A percentile compares a stretch with the other conserved stretches of the same genome.
phyloP scores from a whole-genome alignment of 2,888 invertebrate species.

The Trachelus iudaicus region DNA sequence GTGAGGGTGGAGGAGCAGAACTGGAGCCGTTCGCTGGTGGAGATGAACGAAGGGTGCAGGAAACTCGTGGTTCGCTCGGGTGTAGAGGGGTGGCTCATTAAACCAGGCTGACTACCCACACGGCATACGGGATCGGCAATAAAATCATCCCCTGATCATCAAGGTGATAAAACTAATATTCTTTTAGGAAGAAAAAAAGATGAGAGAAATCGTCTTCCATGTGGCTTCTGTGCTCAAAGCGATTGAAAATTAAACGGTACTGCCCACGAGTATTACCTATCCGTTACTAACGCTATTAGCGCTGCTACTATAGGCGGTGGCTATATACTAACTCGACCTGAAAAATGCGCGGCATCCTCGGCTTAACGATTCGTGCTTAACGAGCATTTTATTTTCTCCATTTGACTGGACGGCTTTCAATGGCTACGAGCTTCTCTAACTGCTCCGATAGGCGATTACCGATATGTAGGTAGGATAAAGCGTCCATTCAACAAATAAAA shows the following conservation, averaged over 20 bases:
- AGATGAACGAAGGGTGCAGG: constrained; percentile 22
- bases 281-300: not conserved
- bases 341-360: not conserved
- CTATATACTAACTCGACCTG: not conserved
- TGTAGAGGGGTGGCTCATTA: constrained; percentile 40
- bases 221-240: not conserved
- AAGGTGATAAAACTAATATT: constrained; percentile 46
- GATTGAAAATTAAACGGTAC: constrained; percentile 38
- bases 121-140: constrained; percentile 58
- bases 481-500: not conserved
- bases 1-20: constrained; percentile 53
- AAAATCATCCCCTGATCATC: constrained; percentile 59
- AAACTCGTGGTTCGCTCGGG: constrained; percentile 8
- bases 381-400: constrained; percentile 1
- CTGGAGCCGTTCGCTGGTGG: constrained; percentile 36
- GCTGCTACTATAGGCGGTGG: not conserved
- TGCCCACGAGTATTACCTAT: not conserved
- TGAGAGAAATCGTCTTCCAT: not conserved
- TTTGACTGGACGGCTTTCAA: not conserved
- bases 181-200: constrained; percentile 14
- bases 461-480: not conserved
- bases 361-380: not conserved
- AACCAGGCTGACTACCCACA: constrained; percentile 48
- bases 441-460: not conserved
- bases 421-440: not conserved